Conservation (phyloP, 2,113 vertebrate species). For the Apteryx mantelli region DNA sequence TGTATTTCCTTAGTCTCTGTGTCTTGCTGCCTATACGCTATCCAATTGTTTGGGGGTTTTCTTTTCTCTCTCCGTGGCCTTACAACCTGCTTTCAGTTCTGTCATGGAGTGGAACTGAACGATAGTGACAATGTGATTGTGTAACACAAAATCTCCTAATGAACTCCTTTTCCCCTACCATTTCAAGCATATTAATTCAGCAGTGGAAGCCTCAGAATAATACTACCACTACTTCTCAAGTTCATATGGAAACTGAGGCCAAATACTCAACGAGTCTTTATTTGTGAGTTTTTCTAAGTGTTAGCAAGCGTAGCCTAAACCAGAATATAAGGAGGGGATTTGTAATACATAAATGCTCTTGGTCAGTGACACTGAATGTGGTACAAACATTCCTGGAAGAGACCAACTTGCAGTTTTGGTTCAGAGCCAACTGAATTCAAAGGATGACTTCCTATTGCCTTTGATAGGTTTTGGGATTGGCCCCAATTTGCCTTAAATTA, state of each 20-base stretch:
- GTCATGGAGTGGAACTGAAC: background rate
- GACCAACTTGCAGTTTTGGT: background rate
- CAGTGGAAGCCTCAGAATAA: background rate
- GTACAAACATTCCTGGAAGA: background rate
- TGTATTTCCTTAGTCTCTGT: background rate
- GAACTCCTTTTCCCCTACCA: background rate
- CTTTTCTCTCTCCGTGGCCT: background rate
- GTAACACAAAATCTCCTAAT: background rate
- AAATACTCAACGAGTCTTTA: background rate
- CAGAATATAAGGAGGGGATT: background rate
- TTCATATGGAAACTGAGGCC: background rate
- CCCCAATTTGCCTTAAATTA: slow-evolving; percentile 34
- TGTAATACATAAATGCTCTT: background rate
- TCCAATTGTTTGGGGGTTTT: background rate
- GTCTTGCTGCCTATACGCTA: background rate
- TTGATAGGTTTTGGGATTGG: slow-evolving; percentile 32
- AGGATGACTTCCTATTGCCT: slow-evolving; percentile 10
- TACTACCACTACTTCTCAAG: background rate
- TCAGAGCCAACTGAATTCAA: slow-evolving; percentile 18
- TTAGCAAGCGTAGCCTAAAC: background rate
- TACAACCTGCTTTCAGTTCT: background rate
- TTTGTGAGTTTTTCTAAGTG: background rate
- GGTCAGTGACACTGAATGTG: background rate
- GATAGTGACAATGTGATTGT: background rate
- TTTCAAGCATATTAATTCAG: background rate